Evolutionary conservation across 1,140 invertebrate genomes (phyloP).

Genomic region (Apis laboriosa): DNA sequence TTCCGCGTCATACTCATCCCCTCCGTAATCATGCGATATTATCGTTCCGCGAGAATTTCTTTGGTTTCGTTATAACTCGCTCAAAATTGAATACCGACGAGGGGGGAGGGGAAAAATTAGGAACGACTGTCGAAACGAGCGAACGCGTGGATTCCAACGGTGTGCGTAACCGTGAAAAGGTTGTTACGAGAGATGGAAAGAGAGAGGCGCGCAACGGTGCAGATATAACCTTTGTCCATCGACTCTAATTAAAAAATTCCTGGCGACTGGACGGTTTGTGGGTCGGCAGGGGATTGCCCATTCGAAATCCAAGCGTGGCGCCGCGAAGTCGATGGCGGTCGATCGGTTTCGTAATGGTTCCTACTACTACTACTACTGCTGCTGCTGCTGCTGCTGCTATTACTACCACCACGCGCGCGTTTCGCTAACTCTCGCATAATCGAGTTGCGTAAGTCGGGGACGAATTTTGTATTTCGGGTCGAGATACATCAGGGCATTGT

Average conservation of each 20-base stretch:
- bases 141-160: neutral
- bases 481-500: neutral
- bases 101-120: neutral
- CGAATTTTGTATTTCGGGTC: constrained; percentile 25
- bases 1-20: too few species aligned
- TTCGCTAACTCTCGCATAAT: constrained; percentile 32
- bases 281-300: neutral
- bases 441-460: constrained; percentile 21
- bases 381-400: too few species aligned
- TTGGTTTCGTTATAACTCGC: neutral
- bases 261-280: neutral
- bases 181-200: neutral
- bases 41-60: neutral
- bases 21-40: too few species aligned
- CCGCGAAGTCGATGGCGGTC: constrained; percentile 4
- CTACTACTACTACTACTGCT: too few species aligned
- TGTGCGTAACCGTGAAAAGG: neutral
- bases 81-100: too few species aligned
- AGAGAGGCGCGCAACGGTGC: neutral
- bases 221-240: constrained; percentile 24
- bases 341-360: constrained; percentile 37
- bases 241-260: constrained; percentile 49
- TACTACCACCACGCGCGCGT: neutral
- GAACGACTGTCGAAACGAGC: neutral
- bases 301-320: constrained; percentile 28